A percentile compares a stretch with the other conserved stretches of the same genome.
Evolutionary conservation across 1,140 invertebrate genomes (phyloP).

Genomic region (Bombus polaris): DNA sequence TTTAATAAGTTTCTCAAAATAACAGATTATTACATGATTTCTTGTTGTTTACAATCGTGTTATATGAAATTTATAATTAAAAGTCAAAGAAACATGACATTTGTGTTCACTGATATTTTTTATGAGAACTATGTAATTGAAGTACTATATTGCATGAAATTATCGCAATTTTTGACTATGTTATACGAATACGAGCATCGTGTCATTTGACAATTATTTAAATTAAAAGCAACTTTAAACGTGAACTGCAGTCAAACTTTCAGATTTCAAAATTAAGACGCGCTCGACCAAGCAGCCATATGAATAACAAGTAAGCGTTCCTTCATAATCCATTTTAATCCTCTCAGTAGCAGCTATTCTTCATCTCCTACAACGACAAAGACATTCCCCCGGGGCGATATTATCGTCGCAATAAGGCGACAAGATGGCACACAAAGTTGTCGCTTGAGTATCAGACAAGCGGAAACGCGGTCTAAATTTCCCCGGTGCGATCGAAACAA

Average conservation of each 20-base stretch:
- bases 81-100: background rate
- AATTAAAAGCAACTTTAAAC: too few relatives aligned
- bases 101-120: background rate
- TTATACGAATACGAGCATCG: background rate
- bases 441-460: background rate
- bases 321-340: background rate
- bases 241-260: too few relatives aligned
- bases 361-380: background rate
- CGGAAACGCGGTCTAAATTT: conserved; percentile 40
- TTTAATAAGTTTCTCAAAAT: background rate
- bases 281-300: too few relatives aligned
- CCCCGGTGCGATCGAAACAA: background rate
- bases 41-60: background rate
- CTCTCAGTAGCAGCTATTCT: background rate
- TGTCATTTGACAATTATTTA: background rate
- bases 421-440: background rate
- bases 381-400: background rate
- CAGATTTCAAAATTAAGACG: too few relatives aligned
- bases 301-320: too few relatives aligned
- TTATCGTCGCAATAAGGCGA: conserved; percentile 2
- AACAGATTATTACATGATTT: too few relatives aligned
- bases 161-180: too few relatives aligned
- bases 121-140: too few relatives aligned
- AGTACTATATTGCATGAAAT: too few relatives aligned
- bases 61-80: background rate